Base-by-base conservation (phyloP, 2,797 vertebrate species). In the Sternarchorhynchus goeldii region DNA sequence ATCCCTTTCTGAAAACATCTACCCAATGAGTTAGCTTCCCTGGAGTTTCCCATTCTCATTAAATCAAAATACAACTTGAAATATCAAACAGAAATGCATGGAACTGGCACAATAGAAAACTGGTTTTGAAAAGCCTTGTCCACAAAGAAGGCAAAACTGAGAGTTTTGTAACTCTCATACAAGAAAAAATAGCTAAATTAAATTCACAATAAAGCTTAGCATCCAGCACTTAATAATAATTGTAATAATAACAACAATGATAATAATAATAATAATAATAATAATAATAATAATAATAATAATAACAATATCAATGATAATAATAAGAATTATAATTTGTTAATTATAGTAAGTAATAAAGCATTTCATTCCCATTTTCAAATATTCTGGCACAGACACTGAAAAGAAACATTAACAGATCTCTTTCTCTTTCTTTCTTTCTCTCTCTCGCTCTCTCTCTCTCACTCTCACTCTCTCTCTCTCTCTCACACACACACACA, bases 131-230 rank as follows among this genome's bases (percentile, higher is more conserved):
- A 91, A 91, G 87, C 90, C 91, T 89, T 90, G 92, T 91, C 92
- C 90, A 88, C 91, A 90, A 92, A 89, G 88, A 90, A 90, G 91
- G 90, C 93, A 93, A 91, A 86, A 85, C 87, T 90, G 86, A 88
- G 92, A 91, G 89, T 90, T 85, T 82, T 62, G 75, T 77, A 84
- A 84, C 87, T 87, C 85, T 91, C 87, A 80, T 90, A 91, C 88
- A 90, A 92, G 84, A 92, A 93, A 92, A 89, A 89, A 89, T 87
- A 91, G 90, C 79, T 84, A 90, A 88, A 92, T 82, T 72, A 83
- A 91, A 89, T 79, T 77, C 88, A 90, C 90, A 86, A 90, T 93
- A 93, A 92, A 92, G 90, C 90, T 90, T 89, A 93, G 92, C 89
- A 89, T 89, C 91, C 91, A 91, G 89, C 87, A 90, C 91, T 86